Conservation (phyloP, 2,888 invertebrate genomes). For the Branchipolynoe longqiensis region DNA sequence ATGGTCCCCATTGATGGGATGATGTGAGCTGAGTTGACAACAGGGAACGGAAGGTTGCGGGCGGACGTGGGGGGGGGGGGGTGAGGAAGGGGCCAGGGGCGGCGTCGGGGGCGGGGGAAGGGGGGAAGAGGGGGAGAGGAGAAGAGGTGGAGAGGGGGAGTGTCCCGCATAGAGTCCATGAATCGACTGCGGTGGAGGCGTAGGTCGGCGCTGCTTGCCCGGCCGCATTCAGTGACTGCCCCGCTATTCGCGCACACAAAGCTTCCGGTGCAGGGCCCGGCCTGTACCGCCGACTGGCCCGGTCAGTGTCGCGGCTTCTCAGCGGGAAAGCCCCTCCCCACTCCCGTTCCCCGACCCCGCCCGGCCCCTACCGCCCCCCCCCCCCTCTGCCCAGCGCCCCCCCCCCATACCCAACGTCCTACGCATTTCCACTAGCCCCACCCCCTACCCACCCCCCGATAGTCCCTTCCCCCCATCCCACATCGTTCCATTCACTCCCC, state of each 20-base stretch:
- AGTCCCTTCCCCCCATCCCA: not conserved
- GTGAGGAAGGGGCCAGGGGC: not conserved
- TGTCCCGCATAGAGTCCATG: too few relatives aligned
- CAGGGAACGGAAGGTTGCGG: not conserved
- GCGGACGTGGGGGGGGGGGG: not conserved
- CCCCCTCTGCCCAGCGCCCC: not conserved
- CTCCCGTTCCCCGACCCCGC: not conserved
- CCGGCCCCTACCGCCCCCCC: not conserved
- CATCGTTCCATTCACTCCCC: too few relatives aligned
- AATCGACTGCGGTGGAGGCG: too few relatives aligned
- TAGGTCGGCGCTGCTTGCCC: too few relatives aligned
- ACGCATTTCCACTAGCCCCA: not conserved
- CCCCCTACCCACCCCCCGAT: not conserved
- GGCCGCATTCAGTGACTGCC: not conserved
- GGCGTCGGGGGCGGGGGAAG: not conserved
- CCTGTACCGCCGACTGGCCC: not conserved
- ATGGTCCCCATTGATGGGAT: too few relatives aligned
- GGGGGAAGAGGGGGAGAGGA: not conserved
- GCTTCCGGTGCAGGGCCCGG: too few relatives aligned
- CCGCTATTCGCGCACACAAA: not conserved
- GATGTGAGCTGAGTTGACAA: conserved; percentile 18
- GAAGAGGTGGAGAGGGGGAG: not conserved
- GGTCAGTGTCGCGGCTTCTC: not conserved
- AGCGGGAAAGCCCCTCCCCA: not conserved
- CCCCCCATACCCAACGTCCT: not conserved